Percentiles rank a stretch among this genome's conserved stretches.
Conservation (phyloP, 2,113 vertebrate species). For the Phalacrocorax carbo region DNA sequence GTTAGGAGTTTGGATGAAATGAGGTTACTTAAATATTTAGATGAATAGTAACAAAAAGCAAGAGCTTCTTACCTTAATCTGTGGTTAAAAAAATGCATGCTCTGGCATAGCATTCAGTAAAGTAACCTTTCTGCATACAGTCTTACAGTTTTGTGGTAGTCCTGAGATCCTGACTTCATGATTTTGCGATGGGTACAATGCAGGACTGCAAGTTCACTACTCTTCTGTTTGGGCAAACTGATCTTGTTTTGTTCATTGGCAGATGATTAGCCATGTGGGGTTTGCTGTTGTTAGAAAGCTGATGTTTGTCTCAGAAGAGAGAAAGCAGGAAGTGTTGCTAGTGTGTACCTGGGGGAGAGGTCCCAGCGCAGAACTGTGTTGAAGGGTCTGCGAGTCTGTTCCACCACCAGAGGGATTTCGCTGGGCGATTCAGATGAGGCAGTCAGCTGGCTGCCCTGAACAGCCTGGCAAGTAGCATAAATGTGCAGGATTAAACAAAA, state of each 20-base stretch:
- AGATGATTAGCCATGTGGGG: not conserved
- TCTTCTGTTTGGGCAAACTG: not conserved
- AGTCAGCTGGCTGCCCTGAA: too few relatives aligned
- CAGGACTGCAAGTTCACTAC: not conserved
- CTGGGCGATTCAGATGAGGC: not conserved
- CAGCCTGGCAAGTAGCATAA: not conserved
- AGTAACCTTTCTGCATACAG: not conserved
- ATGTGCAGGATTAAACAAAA: not conserved
- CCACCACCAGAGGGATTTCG: not conserved
- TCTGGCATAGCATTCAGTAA: not conserved
- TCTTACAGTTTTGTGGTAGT: not conserved
- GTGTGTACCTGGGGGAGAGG: not conserved
- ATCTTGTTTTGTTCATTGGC: not conserved
- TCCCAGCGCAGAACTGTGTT: not conserved
- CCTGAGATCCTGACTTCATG: not conserved
- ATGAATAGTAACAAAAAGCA: not conserved
- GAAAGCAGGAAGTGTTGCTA: not conserved
- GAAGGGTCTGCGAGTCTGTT: not conserved
- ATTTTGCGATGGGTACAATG: not conserved
- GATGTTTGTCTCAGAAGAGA: not conserved
- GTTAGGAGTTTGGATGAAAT: not conserved
- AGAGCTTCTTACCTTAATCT: not conserved
- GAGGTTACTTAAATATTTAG: not conserved
- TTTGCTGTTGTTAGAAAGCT: not conserved
- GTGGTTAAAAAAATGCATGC: not conserved